Evolutionary conservation across 2,113 vertebrate genomes (phyloP), one percentile per base, ranked within the genome.

Genomic region (Piprites chloris): DNA sequence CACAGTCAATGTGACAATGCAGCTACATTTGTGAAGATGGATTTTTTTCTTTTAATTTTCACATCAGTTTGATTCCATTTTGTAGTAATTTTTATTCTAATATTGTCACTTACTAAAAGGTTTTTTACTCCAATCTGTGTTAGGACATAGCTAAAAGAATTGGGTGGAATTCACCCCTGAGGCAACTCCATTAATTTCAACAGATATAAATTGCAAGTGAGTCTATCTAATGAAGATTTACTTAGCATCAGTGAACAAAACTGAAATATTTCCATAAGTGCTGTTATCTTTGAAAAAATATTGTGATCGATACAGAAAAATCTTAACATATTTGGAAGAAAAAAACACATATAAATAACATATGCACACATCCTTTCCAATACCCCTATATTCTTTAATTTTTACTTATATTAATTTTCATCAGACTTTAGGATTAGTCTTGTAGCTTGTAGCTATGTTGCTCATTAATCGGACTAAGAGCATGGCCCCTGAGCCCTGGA

Each of bases 361-460:
- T 27, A 28, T 0, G 1, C 5, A 16, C 5, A 16, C 2, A 59
- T 33, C 12, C 6, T 16, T 80, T 71, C 13, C 8, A 62, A 58
- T 44, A 4, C 1, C 8, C 6, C 20, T 47, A 17, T 46, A 30
- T 46, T 52, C 21, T 82, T 61, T 41, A 59, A 32, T 32, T 87
- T 94, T 84, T 52, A 33, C 16, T 49, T 73, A n/a, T 10, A 30
- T 18, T 28, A 67, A 63, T 12, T 47, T 11, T 2, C 16, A 77
- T 53, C 17, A 16, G 14, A 44, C 5, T 85, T 89, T 5, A 71
- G 32, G 15, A 56, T 68, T 82, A 41, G 24, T 72, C n/a, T 16
- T 42, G 28, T 42, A 85, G 17, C 11, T 85, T 91, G 28, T 59
- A 79, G 18, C 3, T 50, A 3, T 52, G 9, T 32, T 68, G 42